Conservation (phyloP, 2,888 invertebrate species). For the Oxytorus armatus region DNA sequence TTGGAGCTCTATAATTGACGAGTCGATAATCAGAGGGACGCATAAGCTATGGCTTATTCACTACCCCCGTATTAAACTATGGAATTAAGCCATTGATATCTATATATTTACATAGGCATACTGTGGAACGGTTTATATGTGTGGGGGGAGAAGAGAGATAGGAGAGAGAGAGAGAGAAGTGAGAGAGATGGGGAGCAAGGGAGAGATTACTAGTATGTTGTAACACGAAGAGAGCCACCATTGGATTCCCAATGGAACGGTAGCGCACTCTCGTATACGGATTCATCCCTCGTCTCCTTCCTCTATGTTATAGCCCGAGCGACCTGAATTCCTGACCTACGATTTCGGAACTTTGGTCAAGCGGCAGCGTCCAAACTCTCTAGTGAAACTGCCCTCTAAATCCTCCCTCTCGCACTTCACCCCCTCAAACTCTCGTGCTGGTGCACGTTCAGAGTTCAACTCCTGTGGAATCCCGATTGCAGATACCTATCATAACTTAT, state of each 20-base stretch:
- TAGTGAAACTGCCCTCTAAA: not conserved
- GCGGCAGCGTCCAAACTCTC: constrained; percentile 35
- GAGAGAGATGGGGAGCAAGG: constrained; percentile 37
- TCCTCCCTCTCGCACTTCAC: not conserved
- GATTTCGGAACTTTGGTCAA: constrained; percentile 60
- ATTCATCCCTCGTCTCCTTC: constrained; percentile 28
- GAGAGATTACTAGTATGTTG: constrained; percentile 20
- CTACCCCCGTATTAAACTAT: too few species aligned
- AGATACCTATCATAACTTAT: constrained; percentile 57
- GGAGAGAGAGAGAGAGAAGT: constrained; percentile 28
- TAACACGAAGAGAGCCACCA: constrained; percentile 42
- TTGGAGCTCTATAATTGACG: constrained; percentile 41
- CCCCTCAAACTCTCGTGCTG: not conserved
- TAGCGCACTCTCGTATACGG: constrained; percentile 15
- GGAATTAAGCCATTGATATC: not conserved
- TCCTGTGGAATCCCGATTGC: constrained; percentile 50
- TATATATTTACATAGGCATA: not conserved
- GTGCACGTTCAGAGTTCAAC: constrained; percentile 49
- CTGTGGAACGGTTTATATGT: constrained; percentile 31
- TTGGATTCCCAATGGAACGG: constrained; percentile 46
- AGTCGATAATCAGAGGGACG: too few species aligned
- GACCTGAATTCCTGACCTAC: constrained; percentile 67
- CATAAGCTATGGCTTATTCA: too few species aligned
- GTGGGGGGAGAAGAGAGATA: constrained; percentile 41
- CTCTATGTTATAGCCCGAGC: constrained; percentile 27